phyloP scores from a whole-genome alignment of 2,797 vertebrate species.

The Ispidina lecontei region DNA sequence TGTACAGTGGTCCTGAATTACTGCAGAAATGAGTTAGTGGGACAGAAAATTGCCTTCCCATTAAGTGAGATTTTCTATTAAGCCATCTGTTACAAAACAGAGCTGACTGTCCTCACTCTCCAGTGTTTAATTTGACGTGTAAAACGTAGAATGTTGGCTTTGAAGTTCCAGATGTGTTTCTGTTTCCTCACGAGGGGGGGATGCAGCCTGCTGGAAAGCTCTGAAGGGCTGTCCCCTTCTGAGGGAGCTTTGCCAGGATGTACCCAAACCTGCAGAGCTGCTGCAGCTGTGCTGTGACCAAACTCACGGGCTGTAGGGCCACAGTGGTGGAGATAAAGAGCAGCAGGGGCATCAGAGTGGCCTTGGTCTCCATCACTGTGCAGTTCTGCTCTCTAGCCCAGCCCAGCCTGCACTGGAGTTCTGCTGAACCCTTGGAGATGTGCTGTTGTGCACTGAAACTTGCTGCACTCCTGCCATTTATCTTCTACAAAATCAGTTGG shows the following conservation, averaged over 20 bases:
- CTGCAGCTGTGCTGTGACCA: neutral
- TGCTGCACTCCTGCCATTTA: too few relatives aligned
- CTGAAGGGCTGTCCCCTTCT: neutral
- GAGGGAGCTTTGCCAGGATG: neutral
- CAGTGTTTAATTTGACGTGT: neutral
- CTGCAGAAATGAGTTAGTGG: neutral
- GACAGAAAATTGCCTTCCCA: neutral
- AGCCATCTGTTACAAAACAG: neutral
- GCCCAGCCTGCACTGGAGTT: neutral
- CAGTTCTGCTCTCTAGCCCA: neutral
- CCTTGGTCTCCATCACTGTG: neutral
- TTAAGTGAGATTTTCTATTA: neutral
- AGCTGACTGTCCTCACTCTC: neutral
- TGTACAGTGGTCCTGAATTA: neutral
- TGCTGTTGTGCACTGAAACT: neutral
- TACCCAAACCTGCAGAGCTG: neutral
- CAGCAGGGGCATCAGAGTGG: neutral
- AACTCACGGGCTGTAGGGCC: neutral
- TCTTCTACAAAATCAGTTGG: neutral
- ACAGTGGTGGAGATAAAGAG: neutral
- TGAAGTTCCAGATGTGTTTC: neutral
- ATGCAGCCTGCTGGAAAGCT: neutral
- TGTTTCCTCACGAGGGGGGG: neutral
- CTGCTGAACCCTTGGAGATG: neutral
- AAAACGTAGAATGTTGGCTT: neutral